Conservation (phyloP, 2,888 invertebrate genomes). For the Flexamia atlantica region DNA sequence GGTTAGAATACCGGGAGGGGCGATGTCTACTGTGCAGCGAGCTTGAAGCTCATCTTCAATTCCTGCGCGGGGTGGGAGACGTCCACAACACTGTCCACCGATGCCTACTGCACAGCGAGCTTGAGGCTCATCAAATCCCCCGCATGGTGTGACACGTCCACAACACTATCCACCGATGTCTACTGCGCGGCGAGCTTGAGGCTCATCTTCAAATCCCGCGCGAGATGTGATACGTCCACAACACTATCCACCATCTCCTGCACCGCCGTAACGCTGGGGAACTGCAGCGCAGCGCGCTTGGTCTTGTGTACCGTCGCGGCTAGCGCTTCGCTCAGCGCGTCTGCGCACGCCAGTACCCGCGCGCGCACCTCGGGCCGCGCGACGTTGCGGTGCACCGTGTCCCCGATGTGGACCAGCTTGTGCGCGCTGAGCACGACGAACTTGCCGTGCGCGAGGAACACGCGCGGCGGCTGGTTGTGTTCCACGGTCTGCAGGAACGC, state of each 20-base stretch:
- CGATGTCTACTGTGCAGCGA: conserved; percentile 54
- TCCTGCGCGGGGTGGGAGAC: conserved; percentile 86
- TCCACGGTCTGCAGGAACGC: conserved; percentile 95
- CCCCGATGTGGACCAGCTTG: conserved; percentile 95
- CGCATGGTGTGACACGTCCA: conserved; percentile 81
- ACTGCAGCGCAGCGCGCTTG: conserved; percentile 93
- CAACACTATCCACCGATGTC: too few relatives aligned
- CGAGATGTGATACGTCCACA: conserved; percentile 89
- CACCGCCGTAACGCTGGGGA: conserved; percentile 93
- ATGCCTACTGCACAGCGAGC: conserved; percentile 92
- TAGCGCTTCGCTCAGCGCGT: conserved; percentile 88
- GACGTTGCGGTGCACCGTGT: conserved; percentile 93
- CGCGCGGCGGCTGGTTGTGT: conserved; percentile 95
- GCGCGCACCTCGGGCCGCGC: conserved; percentile 85
- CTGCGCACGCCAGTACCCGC: conserved; percentile 86
- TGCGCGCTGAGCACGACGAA: conserved; percentile 97
- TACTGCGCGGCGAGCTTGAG: conserved; percentile 58
- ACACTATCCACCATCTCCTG: conserved; percentile 97
- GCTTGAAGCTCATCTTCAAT: conserved; percentile 62
- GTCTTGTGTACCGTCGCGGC: conserved; percentile 92
- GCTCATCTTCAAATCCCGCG: conserved; percentile 73
- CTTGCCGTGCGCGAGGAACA: conserved; percentile 87
- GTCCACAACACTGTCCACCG: conserved; percentile 94
- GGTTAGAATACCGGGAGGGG: too few relatives aligned
- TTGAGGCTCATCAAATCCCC: conserved; percentile 95